Base-by-base conservation (phyloP, 2,113 vertebrate species). In the Anguilla japonica region DNA sequence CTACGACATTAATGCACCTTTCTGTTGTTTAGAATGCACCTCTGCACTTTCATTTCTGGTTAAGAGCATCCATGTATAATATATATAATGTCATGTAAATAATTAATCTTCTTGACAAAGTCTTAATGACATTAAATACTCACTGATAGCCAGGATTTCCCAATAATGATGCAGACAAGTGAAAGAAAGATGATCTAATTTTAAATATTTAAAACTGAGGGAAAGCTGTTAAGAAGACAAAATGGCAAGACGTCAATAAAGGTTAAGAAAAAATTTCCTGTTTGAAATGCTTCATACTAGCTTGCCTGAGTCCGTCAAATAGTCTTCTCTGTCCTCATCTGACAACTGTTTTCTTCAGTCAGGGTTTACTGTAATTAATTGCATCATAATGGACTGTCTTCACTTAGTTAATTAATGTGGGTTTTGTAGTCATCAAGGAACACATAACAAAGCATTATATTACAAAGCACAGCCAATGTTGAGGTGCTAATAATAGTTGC, bases 391-490 rank as follows among this genome's bases (percentile, higher is more conserved):
- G 83, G 87, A 89, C 88, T 86, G 81, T 84, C 18, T 15, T 83
- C 41, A 79, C 18, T 87, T 88, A 84, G 88, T 86, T 90, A 89
- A 81, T 81, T 84, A 46, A 75, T 84, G 90, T 56, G 79, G 29
- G 63, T 80, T 15, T 88, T 85, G 50, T 22, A 60, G 20, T 26
- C 39, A n/a, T 53, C 75, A 80, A 78, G 29, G 75, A 29, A 83
- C 79, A 50, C 40, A 80, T 89, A 53, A 89, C 87, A 86, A 90
- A 88, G 86, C 92, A 95, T 95, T 96, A 92, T 93, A 93, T 92
- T 89, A 91, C 94, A 93, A 95, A 95, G 94, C 92, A 92, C 92
- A 92, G 88, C 90, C 95, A 95, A 96, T 95, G 95, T 94, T 91
- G 92, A 94, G 93, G 50, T 6, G 94, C 92, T 94, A 92, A 93